These are phyloP conservation scores for Fragum sueziense DNA, from an alignment of 2,888 invertebrate genomes.

Conservation along the genomic window DNA sequence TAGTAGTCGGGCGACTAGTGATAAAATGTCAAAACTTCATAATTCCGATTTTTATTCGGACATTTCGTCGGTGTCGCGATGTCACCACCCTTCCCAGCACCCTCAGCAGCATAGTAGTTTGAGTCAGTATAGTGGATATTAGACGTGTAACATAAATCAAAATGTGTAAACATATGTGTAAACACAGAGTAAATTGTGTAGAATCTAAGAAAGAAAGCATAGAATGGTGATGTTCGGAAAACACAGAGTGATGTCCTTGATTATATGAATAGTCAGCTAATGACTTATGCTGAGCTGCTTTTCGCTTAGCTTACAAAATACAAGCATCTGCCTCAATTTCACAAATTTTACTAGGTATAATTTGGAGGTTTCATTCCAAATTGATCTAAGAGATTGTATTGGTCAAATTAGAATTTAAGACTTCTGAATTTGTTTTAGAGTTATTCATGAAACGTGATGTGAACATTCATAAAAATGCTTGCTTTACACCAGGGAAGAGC, in stretches of 20 bases:
- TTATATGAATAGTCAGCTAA: not conserved
- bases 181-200: not conserved
- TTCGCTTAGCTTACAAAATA: too few relatives aligned
- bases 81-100: conserved; percentile 64
- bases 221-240: not conserved
- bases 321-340: too few relatives aligned
- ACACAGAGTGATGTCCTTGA: not conserved
- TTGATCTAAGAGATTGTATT: too few relatives aligned
- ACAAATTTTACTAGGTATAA: too few relatives aligned
- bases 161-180: not conserved
- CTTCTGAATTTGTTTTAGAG: too few relatives aligned
- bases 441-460: too few relatives aligned
- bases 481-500: too few relatives aligned
- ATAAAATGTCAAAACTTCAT: conserved; percentile 71
- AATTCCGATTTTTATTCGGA: conserved; percentile 76
- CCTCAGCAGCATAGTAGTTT: conserved; percentile 27
- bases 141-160: not conserved
- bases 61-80: conserved; percentile 76
- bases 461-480: too few relatives aligned
- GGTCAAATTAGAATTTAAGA: too few relatives aligned
- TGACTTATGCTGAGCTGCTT: too few relatives aligned
- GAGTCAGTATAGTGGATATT: conserved; percentile 15
- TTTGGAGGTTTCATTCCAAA: too few relatives aligned
- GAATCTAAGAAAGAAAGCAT: not conserved
- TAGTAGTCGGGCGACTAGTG: conserved; percentile 57